Conservation (phyloP, 1,140 invertebrate genomes). For the Tetranychus urticae region DNA sequence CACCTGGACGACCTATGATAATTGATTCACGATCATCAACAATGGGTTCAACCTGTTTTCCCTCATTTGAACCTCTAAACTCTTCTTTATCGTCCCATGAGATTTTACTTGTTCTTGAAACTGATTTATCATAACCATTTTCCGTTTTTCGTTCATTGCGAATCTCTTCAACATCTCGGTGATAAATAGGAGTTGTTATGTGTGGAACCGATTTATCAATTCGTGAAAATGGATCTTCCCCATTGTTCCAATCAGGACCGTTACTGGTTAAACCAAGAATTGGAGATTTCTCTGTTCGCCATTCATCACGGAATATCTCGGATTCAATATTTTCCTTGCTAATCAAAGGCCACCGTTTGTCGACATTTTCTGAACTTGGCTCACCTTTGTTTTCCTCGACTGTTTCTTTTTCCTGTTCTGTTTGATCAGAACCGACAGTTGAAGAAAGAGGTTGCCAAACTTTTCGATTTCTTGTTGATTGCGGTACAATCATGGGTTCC, state of each 20-base stretch:
- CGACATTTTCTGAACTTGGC: neutral
- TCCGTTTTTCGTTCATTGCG: neutral
- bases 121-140: neutral
- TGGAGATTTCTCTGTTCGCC: neutral
- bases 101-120: neutral
- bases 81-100: neutral
- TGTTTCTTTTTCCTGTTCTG: no score
- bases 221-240: neutral
- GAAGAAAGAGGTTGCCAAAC: no score
- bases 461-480: no score
- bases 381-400: neutral
- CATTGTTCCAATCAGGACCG: neutral
- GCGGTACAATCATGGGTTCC: no score
- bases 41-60: no score
- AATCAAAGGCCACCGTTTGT: neutral
- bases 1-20: no score
- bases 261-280: neutral
- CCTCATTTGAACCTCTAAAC: neutral
- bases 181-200: neutral
- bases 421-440: no score
- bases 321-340: neutral
- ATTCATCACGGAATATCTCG: neutral
- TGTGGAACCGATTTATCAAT: neutral
- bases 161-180: neutral
- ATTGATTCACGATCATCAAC: no score